Evolutionary conservation across 2,113 vertebrate species (phyloP), one percentile per base, ranked within the genome.

Genomic region (Perognathus longimembris): DNA sequence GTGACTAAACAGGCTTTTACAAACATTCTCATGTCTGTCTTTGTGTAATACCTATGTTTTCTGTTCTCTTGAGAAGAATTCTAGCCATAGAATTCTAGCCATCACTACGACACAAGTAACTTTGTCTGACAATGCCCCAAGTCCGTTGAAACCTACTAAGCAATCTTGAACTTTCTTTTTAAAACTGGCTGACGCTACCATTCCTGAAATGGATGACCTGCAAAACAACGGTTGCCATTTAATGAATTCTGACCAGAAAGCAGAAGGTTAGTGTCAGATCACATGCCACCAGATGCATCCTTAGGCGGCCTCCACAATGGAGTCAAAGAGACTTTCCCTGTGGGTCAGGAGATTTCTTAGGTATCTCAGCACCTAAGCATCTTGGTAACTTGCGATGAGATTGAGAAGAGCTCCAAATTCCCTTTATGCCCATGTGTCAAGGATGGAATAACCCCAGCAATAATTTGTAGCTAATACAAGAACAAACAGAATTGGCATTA

Each of bases 271-370:
- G 59, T 92, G 61, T 30, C 86, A 77, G 85, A 85, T 97, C 92
- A 94, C 79, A 96, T 63, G 90, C 71, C 93, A 66, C 80, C 82
- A 50, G 22, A 61, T 64, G 88, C 89, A 75, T 94, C 94, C 96
- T 88, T 92, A 91, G 96, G 67, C 15, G 1, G 84, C 2, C 38
- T 96, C n/a, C 83, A 73, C 87, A 96, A 93, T 54, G 77, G 73
- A 97, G 97, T 82, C 94, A 95, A 95, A 89, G 86, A 87, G 96
- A 93, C 63, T 87, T 96, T 93, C 61, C 90, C 96, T 89, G 85
- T 2, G 87, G 79, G 96, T 97, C 93, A 93, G 97, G 94, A 91
- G 4, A 3, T 34, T 88, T 85, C 95, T 92, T 95, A 94, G 91
- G 90, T 77, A 76, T 32, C 90, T 77, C 90, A n/a, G 88, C 81